Evolutionary conservation across 2,113 vertebrate genomes (phyloP).

Genomic region (Casuarius casuarius): DNA sequence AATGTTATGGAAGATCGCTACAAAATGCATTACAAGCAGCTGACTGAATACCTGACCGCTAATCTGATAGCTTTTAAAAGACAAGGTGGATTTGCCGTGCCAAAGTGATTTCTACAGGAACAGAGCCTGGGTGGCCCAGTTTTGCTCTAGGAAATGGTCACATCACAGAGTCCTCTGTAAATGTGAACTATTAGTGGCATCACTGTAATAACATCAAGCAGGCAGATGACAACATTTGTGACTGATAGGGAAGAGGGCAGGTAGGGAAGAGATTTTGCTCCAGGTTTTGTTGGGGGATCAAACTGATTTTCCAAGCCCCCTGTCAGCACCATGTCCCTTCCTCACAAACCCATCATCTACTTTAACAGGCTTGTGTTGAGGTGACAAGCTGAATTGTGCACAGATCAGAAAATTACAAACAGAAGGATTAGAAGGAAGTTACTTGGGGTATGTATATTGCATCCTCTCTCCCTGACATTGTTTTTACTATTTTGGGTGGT

Average conservation of each 20-base stretch:
- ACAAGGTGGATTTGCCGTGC: not conserved
- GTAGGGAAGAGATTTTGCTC: not conserved
- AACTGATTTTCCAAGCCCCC: not conserved
- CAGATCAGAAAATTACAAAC: too few relatives aligned
- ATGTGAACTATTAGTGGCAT: not conserved
- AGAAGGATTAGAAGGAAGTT: not conserved
- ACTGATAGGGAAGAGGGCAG: not conserved
- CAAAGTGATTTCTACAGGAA: not conserved
- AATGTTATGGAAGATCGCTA: not conserved
- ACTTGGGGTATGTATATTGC: not conserved
- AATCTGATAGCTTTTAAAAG: not conserved
- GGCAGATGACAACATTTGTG: rapidly evolving
- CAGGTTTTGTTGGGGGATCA: not conserved
- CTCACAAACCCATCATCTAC: not conserved
- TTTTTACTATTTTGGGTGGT: not conserved
- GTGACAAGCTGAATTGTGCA: not conserved
- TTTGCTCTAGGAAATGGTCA: not conserved
- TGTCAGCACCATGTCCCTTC: not conserved
- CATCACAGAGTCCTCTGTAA: rapidly evolving
- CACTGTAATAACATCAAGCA: rapidly evolving
- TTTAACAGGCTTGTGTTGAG: not conserved
- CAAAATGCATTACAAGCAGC: not conserved
- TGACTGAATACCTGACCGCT: not conserved
- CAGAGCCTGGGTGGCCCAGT: not conserved
- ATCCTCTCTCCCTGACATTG: not conserved